Base-by-base conservation (phyloP, 92 coral and sea anemone species). In the Zoanthus gigantus region DNA sequence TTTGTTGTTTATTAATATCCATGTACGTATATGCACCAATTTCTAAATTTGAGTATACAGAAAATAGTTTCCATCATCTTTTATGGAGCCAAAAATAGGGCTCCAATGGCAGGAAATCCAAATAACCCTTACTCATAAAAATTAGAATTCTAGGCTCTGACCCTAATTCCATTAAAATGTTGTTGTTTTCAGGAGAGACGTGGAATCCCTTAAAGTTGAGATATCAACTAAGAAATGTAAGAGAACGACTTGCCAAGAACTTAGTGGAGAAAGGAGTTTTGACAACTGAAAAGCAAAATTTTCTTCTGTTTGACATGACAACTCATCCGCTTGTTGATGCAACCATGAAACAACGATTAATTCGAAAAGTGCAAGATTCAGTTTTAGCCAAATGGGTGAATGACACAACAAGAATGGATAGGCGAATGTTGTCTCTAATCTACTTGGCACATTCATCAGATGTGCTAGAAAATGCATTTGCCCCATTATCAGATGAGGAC, bases 241-340 rank as follows among this genome's bases (percentile, higher is more conserved):
- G 99, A 29, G 99, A 97, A 89, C 94, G 99, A 53, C 94, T 97
- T 45, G 99, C 99, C 72, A 97, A 97, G 90, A 97, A 97, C 85
- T 94, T 97, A 34, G 99, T 97, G 17, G 99, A 97, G 90, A 97
- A 97, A 85, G 99, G 99, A 52, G 98, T 97, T 58, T 93, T 97
- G 53, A 97, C 99, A 29, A 97, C 99, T 0, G 99, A 97, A 92
- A 97, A 97, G 93, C 99, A 97, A 91, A 97, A 97, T 86, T 97
- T 93, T 84, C 98, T 97, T 18, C 85, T 97, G 71, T 97, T 97
- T 73, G 98, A 95, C 82, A 95, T 97, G 99, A 97, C 99, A 11
- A 97, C 99, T 9, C 99, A 97, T 73, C 99, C 99, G 48, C 94
- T 97, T 34, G 96, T 95, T 12, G 99, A 97, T 74, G 92, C 96